These are phyloP conservation scores for Pelecanus crispus DNA, from an alignment of 2,113 vertebrate species.

Conservation along the genomic window DNA sequence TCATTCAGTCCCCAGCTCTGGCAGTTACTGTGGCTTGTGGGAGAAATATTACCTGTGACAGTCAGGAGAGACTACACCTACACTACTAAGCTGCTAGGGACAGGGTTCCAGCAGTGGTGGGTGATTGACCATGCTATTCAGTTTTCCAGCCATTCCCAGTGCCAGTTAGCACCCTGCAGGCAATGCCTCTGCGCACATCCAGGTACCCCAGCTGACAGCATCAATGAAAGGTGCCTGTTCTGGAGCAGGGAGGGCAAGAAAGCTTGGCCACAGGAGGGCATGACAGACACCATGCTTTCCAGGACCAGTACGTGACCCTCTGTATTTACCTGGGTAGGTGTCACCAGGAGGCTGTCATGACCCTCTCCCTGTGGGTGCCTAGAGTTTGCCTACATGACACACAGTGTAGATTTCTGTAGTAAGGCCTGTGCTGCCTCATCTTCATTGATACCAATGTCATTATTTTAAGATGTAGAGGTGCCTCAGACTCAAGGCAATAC, in stretches of 20 bases:
- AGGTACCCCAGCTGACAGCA: not conserved
- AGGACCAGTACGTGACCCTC: not conserved
- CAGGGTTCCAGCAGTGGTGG: not conserved
- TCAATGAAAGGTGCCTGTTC: not conserved
- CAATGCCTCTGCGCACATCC: accelerated
- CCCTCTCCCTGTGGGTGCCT: not conserved
- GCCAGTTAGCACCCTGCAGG: not conserved
- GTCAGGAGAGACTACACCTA: accelerated
- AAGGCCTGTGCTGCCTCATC: not conserved
- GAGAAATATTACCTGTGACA: not conserved
- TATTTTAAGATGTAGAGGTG: not conserved
- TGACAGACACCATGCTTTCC: not conserved
- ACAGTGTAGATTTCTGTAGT: not conserved
- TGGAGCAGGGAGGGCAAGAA: not conserved
- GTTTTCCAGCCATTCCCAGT: not conserved
- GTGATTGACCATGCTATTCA: accelerated
- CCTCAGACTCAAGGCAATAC: not conserved
- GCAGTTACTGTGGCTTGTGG: not conserved
- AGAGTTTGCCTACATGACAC: not conserved
- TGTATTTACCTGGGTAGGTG: not conserved
- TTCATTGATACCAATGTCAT: not conserved
- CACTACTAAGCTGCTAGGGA: not conserved
- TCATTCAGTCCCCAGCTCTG: not conserved
- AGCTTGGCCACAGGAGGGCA: not conserved
- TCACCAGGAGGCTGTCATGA: not conserved